A percentile compares a stretch with the other conserved stretches of the same genome.
Evolutionary conservation across 2,797 vertebrate species (phyloP).

Genomic region (Macroramphosus scolopax): DNA sequence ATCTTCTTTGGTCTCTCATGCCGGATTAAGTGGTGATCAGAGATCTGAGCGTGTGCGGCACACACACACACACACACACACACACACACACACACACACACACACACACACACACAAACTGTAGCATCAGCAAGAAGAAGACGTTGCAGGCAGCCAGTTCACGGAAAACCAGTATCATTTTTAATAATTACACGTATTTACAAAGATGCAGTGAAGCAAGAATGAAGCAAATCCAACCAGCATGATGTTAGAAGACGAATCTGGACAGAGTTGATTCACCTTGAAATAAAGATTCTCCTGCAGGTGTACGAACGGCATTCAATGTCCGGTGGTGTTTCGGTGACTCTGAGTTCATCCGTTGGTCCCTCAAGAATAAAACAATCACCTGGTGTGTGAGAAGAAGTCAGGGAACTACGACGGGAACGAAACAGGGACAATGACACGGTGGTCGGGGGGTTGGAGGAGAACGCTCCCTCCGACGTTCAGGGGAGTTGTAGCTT

Average conservation of each 20-base stretch:
- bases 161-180: constrained; percentile 73
- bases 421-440: too few relatives aligned
- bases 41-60: constrained; percentile 5
- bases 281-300: constrained; percentile 18
- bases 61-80: too few relatives aligned
- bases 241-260: constrained; percentile 40
- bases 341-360: constrained; percentile 42
- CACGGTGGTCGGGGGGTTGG: too few relatives aligned
- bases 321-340: constrained; percentile 34
- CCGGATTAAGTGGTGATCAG: constrained; percentile 27
- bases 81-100: too few relatives aligned
- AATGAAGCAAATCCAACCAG: too few relatives aligned
- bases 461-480: too few relatives aligned
- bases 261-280: constrained; percentile 22
- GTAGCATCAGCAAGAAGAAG: constrained; percentile 34
- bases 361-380: constrained; percentile 55
- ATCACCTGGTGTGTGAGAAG: too few relatives aligned
- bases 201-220: constrained; percentile 68
- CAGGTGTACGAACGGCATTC: constrained; percentile 10
- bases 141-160: constrained; percentile 26
- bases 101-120: constrained; percentile 2
- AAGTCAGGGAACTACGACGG: too few relatives aligned
- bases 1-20: neutral
- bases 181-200: constrained; percentile 80
- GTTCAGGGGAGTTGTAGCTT: too few relatives aligned